A percentile compares a stretch with the other conserved stretches of the same genome.
phyloP scores from a whole-genome alignment of 2,113 vertebrate species.

The Tonatia bakeri region DNA sequence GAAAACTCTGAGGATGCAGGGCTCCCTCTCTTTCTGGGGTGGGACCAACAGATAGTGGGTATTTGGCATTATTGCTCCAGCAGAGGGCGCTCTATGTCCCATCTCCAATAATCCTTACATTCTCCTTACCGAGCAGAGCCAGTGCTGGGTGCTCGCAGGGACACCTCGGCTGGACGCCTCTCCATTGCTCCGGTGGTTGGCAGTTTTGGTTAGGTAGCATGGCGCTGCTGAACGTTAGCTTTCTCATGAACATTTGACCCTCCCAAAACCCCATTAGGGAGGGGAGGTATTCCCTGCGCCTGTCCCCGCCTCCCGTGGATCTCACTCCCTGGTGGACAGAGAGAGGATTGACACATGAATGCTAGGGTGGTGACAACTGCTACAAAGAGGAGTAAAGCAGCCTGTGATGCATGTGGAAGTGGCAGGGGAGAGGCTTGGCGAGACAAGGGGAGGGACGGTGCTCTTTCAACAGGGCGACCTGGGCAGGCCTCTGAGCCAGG shows the following conservation, averaged over 20 bases:
- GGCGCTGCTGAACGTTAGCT: neutral
- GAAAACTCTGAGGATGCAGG: neutral
- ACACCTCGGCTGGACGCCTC: neutral
- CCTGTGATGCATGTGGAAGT: rapidly evolving
- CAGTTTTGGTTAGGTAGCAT: rapidly evolving
- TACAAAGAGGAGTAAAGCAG: neutral
- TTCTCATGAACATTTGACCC: neutral
- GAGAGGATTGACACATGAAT: too few relatives aligned
- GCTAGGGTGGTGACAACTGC: neutral
- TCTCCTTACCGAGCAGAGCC: too few relatives aligned
- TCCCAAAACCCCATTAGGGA: neutral
- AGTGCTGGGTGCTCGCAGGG: neutral
- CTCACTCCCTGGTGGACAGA: neutral
- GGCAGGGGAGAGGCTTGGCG: neutral
- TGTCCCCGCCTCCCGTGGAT: neutral
- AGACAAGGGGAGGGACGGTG: too few relatives aligned
- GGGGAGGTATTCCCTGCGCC: neutral
- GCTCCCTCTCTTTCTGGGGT: neutral
- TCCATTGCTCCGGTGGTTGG: too few relatives aligned
- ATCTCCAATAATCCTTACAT: neutral
- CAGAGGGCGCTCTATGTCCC: slow-evolving; percentile 26
- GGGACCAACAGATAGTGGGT: neutral
- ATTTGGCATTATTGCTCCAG: neutral
- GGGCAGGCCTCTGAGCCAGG: neutral
- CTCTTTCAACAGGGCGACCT: neutral